A percentile compares a stretch with the other conserved stretches of the same genome.
phyloP scores from a whole-genome alignment of 30 jellyfish, hydroid and myxozoan species.

The Clytia hemisphaerica region DNA sequence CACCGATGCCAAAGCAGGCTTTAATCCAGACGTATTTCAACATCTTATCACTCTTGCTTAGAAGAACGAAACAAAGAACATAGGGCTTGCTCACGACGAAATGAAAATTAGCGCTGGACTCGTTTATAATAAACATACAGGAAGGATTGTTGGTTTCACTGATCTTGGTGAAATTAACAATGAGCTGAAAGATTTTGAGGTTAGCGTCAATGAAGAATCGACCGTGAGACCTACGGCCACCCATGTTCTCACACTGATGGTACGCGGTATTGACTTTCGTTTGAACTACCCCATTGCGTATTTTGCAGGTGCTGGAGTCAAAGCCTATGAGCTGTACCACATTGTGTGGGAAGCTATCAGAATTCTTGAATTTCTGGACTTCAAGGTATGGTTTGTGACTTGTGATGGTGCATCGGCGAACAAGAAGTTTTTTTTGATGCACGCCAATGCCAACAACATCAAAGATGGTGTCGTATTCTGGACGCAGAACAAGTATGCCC shows the following conservation, averaged over 20 bases:
- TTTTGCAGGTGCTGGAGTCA: no score
- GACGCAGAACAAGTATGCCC: no score
- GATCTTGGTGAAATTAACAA: not conserved
- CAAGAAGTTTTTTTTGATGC: no score
- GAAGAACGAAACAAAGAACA: not conserved
- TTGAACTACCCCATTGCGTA: no score
- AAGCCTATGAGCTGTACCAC: no score
- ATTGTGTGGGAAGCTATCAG: no score
- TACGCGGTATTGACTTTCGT: no score
- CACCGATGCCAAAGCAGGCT: conserved; percentile 25
- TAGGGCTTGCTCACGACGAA: conserved; percentile 9
- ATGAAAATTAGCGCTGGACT: conserved; percentile 10
- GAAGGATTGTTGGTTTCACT: not conserved
- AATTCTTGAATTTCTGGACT: no score
- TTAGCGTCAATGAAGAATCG: not conserved
- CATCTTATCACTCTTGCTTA: not conserved
- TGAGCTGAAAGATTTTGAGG: not conserved
- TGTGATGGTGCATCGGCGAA: no score
- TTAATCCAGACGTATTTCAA: conserved; percentile 16
- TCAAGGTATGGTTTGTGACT: no score
- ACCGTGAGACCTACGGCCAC: not conserved
- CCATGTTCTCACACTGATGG: not conserved
- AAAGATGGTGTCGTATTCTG: no score
- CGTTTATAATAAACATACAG: not conserved
- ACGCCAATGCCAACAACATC: no score